Evolutionary conservation across 2,113 vertebrate species (phyloP), one percentile per base, ranked within the genome.

Genomic region (Trematomus loennbergii): DNA sequence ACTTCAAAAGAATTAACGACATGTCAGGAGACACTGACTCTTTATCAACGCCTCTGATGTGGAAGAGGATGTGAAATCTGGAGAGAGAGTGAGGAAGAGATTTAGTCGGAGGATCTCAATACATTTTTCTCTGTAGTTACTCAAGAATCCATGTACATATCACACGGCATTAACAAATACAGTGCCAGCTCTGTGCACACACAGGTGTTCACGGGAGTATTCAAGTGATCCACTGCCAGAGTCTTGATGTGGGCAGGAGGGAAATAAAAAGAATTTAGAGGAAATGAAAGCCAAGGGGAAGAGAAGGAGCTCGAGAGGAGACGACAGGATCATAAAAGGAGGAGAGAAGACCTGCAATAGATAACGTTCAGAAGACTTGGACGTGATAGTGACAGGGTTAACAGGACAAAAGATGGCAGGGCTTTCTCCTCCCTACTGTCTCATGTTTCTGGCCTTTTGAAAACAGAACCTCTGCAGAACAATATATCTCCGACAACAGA

Each of bases 371-470:
- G 74, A 78, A 78, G 72, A 84, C 70, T 54, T 85, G 78, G 54
- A 70, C 69, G 33, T 82, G 75, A 88, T 0, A 55, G 63, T 29
- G 57, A 76, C 67, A 80, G 83, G 74, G 81, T 83, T 86, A 89
- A 88, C 76, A 74, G 87, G 65, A 86, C 78, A 82, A 85, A 87
- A 81, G 62, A 81, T 78, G 74, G 71, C 75, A 58, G 74, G 76
- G 53, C 85, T 88, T 88, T 91, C 87, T 89, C 80, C 82, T 88
- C 88, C 69, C 83, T 68, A 70, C 79, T 85, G 86, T 93, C 92
- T 93, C 88, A 82, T 81, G 69, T 95, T 95, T 94, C 94, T 87
- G 87, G 87, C 88, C 89, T 91, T 93, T 93, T 92, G 89, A 93
- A 94, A 94, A 87, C 72, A 57, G 86, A 90, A 92, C 91, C 87